Evolutionary conservation across 2,888 invertebrate genomes (phyloP).

Genomic region (Icerya purchasi): DNA sequence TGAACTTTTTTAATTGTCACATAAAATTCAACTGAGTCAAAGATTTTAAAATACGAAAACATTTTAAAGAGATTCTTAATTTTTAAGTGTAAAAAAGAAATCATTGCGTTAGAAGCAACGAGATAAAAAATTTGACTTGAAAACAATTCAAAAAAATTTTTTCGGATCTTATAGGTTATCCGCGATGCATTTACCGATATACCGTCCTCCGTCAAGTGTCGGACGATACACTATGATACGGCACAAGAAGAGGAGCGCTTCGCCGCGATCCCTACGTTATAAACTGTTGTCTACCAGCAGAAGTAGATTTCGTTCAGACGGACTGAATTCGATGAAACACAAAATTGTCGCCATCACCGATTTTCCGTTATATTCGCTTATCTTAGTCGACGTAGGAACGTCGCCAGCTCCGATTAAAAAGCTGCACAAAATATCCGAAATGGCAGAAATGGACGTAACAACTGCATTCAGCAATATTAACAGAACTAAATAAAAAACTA

Average conservation of each 20-base stretch:
- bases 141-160: background rate
- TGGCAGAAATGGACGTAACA: background rate
- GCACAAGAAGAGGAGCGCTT: constrained; percentile 25
- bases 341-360: constrained; percentile 22
- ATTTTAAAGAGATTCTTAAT: no score
- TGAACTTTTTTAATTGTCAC: no score
- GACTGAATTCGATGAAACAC: constrained; percentile 28
- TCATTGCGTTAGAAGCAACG: background rate
- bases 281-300: constrained; percentile 23
- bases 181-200: constrained; percentile 22
- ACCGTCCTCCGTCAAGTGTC: constrained; percentile 28
- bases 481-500: no score
- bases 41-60: no score
- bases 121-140: background rate
- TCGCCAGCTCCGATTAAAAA: constrained; percentile 20
- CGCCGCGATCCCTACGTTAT: constrained; percentile 20
- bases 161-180: constrained; percentile 10
- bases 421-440: background rate
- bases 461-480: no score
- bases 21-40: no score
- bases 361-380: constrained; percentile 26
- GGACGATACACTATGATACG: constrained; percentile 35
- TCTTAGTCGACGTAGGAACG: constrained; percentile 28
- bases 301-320: constrained; percentile 24
- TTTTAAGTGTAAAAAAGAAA: no score